Percentiles rank a stretch among this genome's conserved stretches.
These are phyloP conservation scores for Holacanthus passer DNA, from an alignment of 2,113 vertebrate genomes.

Conservation along the genomic window DNA sequence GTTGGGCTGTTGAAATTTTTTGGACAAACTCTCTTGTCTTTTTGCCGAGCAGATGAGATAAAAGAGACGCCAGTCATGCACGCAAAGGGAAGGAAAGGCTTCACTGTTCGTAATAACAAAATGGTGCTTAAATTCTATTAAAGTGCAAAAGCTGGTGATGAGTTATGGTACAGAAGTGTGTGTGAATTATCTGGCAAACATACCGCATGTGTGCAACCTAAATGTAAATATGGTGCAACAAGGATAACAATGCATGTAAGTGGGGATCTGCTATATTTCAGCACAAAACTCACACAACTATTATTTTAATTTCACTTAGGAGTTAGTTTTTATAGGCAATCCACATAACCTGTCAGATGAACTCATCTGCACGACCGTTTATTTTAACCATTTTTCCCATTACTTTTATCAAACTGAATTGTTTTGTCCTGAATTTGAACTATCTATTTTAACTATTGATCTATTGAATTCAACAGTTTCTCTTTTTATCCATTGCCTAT, in stretches of 20 bases:
- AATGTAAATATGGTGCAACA: not conserved
- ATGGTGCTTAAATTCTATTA: not conserved
- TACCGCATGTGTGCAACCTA: not conserved
- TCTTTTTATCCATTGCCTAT: not conserved
- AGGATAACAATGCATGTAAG: not conserved
- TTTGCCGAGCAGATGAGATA: constrained; percentile 40
- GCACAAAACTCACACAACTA: not conserved
- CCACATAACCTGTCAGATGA: not conserved
- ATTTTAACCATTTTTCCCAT: not conserved
- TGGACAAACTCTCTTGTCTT: constrained; percentile 11
- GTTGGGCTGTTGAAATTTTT: not conserved
- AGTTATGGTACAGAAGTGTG: not conserved
- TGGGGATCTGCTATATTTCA: not conserved
- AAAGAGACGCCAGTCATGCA: not conserved
- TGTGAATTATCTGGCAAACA: not conserved
- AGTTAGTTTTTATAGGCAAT: not conserved
- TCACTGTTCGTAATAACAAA: not conserved
- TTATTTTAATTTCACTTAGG: not conserved
- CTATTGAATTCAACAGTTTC: not conserved
- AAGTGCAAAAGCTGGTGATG: not conserved
- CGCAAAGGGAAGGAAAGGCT: constrained; percentile 7
- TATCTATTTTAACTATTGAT: not conserved
- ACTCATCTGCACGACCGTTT: not conserved
- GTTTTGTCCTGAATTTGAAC: not conserved
- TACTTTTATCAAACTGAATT: not conserved